phyloP scores from a whole-genome alignment of 2,797 vertebrate species.

The Bufotes viridis region DNA sequence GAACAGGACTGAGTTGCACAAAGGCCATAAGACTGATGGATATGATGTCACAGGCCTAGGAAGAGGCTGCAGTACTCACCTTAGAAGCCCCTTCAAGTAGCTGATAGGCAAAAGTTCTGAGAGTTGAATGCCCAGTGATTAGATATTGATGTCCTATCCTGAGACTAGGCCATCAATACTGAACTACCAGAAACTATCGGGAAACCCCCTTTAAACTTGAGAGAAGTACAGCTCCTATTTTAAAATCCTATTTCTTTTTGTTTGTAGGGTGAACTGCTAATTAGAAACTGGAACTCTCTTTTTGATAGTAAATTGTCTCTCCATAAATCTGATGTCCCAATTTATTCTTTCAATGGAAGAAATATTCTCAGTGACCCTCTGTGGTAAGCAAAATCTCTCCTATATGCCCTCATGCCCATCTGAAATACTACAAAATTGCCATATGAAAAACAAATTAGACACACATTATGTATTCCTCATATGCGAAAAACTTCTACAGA shows the following conservation, averaged over 20 bases:
- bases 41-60: too few relatives aligned
- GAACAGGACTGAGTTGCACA: too few relatives aligned
- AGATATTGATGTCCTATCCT: too few relatives aligned
- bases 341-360: constrained; percentile 69
- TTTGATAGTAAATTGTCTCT: constrained; percentile 46
- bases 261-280: constrained; percentile 68
- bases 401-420: neutral
- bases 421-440: neutral
- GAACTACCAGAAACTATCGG: too few relatives aligned
- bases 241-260: neutral
- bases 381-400: constrained; percentile 61
- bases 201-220: too few relatives aligned
- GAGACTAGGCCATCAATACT: too few relatives aligned
- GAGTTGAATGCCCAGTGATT: too few relatives aligned
- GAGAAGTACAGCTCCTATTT: neutral
- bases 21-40: too few relatives aligned
- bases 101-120: too few relatives aligned
- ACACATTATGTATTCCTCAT: neutral
- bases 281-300: constrained; percentile 69
- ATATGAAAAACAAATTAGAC: neutral
- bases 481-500: neutral
- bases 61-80: too few relatives aligned
- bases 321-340: constrained; percentile 51
- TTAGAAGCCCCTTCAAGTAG: too few relatives aligned
- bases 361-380: constrained; percentile 61